These are phyloP conservation scores for Camponotus floridanus DNA, from an alignment of 1,140 invertebrate species.

Conservation along the genomic window DNA sequence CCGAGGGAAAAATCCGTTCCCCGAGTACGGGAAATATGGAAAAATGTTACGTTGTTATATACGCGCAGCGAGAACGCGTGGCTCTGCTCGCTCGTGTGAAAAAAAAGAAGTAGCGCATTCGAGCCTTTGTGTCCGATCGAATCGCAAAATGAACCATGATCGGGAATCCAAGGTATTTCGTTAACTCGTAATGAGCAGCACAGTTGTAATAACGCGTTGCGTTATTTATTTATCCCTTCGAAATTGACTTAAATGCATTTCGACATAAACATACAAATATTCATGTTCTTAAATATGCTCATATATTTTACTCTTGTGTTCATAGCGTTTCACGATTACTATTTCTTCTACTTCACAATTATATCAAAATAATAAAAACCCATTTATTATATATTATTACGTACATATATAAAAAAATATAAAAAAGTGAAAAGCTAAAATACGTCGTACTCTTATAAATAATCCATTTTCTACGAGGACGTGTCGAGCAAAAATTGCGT, in stretches of 20 bases:
- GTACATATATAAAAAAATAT: not conserved
- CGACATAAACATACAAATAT: slow-evolving; percentile 13
- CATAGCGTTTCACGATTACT: slow-evolving; percentile 1
- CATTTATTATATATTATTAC: not conserved
- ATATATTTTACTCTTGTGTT: slow-evolving; percentile 3
- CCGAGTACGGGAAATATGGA: slow-evolving; percentile 56
- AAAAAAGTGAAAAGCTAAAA: not conserved
- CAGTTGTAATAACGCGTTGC: not conserved
- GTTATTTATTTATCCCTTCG: slow-evolving; percentile 20
- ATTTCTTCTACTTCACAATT: not conserved
- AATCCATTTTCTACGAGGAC: slow-evolving; percentile 11
- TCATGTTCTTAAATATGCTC: not conserved
- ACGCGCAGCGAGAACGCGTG: slow-evolving; percentile 20
- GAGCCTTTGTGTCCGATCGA: slow-evolving; percentile 40
- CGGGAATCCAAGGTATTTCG: slow-evolving; percentile 7
- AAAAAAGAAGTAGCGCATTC: slow-evolving; percentile 19
- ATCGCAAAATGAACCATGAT: slow-evolving; percentile 23
- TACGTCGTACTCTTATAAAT: not conserved
- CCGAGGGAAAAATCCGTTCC: slow-evolving; percentile 50
- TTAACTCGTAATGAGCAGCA: slow-evolving; percentile 38
- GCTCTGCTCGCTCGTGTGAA: slow-evolving; percentile 34
- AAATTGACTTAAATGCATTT: slow-evolving; percentile 42
- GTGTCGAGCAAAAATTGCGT: slow-evolving; percentile 17
- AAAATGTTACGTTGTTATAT: slow-evolving; percentile 54
- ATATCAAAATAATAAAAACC: not conserved